Evolutionary conservation across 35 echinoderm and acorn worm species (phyloP).

Genomic region (Acanthaster planci): DNA sequence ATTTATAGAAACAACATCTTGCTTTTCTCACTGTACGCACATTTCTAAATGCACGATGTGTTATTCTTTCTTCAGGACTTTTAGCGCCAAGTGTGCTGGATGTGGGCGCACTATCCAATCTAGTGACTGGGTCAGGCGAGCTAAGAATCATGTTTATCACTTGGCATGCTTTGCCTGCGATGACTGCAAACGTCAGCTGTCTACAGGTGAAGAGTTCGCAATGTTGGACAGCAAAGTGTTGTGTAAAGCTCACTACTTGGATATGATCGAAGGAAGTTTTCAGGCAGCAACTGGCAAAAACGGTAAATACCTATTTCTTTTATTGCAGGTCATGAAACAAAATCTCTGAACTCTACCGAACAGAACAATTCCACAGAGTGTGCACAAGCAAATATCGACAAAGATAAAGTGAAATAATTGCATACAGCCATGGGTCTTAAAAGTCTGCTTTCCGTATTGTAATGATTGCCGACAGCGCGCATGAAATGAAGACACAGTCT

Average conservation of each 20-base stretch:
- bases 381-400: too few species aligned
- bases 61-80: constrained; percentile 64
- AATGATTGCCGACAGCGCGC: too few species aligned
- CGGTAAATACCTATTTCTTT: not conserved
- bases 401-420: too few species aligned
- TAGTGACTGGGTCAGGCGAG: constrained; percentile 84
- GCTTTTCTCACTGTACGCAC: too few species aligned
- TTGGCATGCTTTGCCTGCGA: constrained; percentile 93
- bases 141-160: constrained; percentile 83
- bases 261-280: constrained; percentile 46
- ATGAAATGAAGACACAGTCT: too few species aligned
- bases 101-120: constrained; percentile 70
- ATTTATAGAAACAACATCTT: too few species aligned
- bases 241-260: constrained; percentile 85
- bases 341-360: too few species aligned
- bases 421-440: too few species aligned
- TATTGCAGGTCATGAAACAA: too few species aligned
- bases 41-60: too few species aligned
- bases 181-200: constrained; percentile 89
- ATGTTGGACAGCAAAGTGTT: constrained; percentile 72
- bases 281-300: not conserved
- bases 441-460: too few species aligned
- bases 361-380: too few species aligned
- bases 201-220: constrained; percentile 92
- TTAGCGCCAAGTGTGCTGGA: constrained; percentile 67